Evolutionary conservation across 2,113 vertebrate genomes (phyloP).

Genomic region (Marmota flaviventris): DNA sequence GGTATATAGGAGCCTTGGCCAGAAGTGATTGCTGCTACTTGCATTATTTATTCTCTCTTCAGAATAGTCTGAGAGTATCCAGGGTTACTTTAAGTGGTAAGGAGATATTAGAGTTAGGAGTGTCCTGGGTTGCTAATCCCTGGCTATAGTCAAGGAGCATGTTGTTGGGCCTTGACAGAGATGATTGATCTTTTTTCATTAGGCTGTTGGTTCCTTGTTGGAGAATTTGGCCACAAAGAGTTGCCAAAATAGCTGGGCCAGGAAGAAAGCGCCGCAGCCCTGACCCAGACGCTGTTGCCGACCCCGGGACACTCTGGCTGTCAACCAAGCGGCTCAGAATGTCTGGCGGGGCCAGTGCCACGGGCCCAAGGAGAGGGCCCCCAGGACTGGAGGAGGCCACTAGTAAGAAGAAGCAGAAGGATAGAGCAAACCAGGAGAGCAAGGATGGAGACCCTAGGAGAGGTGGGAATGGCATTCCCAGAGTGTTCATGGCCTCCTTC

Average conservation of each 20-base stretch:
- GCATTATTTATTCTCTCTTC: not conserved
- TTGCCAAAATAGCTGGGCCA: conserved; percentile 99
- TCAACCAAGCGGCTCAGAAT: conserved; percentile 97
- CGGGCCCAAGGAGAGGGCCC: conserved; percentile 89
- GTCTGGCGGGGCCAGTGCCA: conserved; percentile 90
- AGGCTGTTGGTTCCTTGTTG: conserved; percentile 93
- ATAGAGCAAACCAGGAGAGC: conserved; percentile 97
- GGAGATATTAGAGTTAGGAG: not conserved
- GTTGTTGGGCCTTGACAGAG: not conserved
- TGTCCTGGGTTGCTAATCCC: not conserved
- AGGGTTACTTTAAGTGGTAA: not conserved
- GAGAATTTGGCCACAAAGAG: conserved; percentile 93
- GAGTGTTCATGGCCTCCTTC: not conserved
- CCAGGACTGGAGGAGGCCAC: conserved; percentile 89
- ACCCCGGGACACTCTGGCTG: conserved; percentile 94
- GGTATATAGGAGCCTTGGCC: not conserved
- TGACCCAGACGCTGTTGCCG: conserved; percentile 97
- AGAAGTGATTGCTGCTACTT: not conserved
- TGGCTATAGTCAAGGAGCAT: not conserved
- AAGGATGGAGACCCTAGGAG: conserved; percentile 93
- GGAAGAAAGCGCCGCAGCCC: conserved; percentile 98
- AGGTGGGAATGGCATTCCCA: conserved; percentile 84
- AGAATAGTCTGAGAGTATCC: not conserved
- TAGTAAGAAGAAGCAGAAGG: conserved; percentile 98
- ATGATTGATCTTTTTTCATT: conserved; percentile 63